phyloP scores from a whole-genome alignment of 2,888 invertebrate genomes.

The Plusia festucae region DNA sequence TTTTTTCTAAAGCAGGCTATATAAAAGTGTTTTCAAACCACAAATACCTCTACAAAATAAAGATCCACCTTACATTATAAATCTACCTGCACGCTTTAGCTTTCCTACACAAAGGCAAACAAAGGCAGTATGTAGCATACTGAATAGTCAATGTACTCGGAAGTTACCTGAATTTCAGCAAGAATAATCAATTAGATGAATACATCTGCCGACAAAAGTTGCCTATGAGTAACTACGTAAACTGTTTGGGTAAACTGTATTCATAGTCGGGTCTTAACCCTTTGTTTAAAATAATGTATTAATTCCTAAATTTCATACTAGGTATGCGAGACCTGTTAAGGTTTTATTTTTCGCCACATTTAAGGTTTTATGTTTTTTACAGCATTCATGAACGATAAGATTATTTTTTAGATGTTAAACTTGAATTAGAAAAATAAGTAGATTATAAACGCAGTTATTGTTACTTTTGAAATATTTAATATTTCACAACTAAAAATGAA shows the following conservation, averaged over 20 bases:
- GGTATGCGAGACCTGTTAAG: too few species aligned
- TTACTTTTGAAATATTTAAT: too few species aligned
- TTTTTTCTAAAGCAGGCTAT: too few species aligned
- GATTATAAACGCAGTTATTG: too few species aligned
- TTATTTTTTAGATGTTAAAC: too few species aligned
- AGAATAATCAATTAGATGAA: constrained; percentile 76
- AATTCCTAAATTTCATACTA: too few species aligned
- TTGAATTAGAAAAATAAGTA: too few species aligned
- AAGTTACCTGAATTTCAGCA: constrained; percentile 61
- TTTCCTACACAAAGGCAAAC: constrained; percentile 29
- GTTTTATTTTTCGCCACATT: too few species aligned
- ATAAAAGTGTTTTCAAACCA: not conserved
- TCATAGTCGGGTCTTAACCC: constrained; percentile 48
- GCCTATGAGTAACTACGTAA: constrained; percentile 53
- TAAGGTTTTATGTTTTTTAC: too few species aligned
- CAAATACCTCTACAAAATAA: not conserved
- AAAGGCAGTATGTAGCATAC: constrained; percentile 2
- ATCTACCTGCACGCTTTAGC: constrained; percentile 7
- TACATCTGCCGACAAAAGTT: constrained; percentile 70
- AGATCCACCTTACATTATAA: not conserved
- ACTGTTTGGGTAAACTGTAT: constrained; percentile 57
- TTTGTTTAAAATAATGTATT: not conserved
- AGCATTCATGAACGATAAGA: too few species aligned
- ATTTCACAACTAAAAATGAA: too few species aligned
- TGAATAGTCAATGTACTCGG: constrained; percentile 41